A percentile compares a stretch with the other conserved stretches of the same genome.
phyloP scores from a whole-genome alignment of 1,140 invertebrate species.

The Megathymus violae region DNA sequence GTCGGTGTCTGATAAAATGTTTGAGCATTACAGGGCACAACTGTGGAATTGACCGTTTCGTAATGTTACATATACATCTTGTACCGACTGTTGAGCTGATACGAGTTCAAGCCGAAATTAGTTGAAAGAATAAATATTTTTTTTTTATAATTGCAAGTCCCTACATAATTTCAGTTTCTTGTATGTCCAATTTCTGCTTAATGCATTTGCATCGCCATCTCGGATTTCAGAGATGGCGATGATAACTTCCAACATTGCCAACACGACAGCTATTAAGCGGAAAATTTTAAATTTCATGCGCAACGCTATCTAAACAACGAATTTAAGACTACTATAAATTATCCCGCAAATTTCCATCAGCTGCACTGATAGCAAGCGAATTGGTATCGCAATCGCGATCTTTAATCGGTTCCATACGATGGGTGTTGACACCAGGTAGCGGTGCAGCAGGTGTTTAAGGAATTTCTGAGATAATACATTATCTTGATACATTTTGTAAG shows the following conservation, averaged over 20 bases:
- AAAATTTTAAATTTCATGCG: conserved; percentile 30
- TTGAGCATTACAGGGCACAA: no score
- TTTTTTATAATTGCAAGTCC: no score
- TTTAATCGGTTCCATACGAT: conserved; percentile 36
- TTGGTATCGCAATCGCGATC: conserved; percentile 41
- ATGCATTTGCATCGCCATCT: conserved; percentile 8
- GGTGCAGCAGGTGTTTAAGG: conserved; percentile 43
- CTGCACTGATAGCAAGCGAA: conserved; percentile 22
- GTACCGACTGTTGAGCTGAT: no score
- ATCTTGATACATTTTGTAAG: conserved; percentile 29
- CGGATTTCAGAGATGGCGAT: conserved; percentile 5
- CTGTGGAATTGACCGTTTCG: no score
- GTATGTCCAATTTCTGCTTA: neutral
- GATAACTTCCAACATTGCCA: conserved; percentile 15
- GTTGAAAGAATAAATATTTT: no score
- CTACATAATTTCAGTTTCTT: conserved; percentile 15
- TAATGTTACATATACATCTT: no score
- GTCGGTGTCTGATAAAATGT: no score
- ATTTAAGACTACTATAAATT: conserved; percentile 30
- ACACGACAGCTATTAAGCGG: conserved; percentile 26
- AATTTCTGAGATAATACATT: conserved; percentile 43
- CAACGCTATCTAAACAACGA: conserved; percentile 30
- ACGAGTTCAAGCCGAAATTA: no score
- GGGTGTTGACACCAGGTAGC: conserved; percentile 35
- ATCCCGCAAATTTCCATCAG: conserved; percentile 30